Conservation (phyloP, 1,140 invertebrate genomes). For the Drosophila ohnishii region DNA sequence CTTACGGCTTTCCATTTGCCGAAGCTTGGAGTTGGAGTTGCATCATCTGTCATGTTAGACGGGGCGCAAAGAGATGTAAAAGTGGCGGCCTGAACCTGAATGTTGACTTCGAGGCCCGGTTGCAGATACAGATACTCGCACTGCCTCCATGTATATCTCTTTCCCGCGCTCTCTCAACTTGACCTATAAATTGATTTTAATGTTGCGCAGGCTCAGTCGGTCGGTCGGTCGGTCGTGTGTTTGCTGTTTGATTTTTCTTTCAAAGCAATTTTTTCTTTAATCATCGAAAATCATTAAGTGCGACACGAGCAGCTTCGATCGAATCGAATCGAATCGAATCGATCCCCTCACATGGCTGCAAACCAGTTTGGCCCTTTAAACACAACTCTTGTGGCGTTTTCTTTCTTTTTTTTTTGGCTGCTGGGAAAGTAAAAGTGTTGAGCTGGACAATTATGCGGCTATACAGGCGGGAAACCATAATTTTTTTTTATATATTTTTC, state of each 20-base stretch:
- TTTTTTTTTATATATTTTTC: conserved; percentile 27
- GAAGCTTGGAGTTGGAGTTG: conserved; percentile 54
- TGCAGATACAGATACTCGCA: conserved; percentile 40
- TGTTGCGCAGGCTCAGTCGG: conserved; percentile 73
- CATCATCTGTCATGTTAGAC: conserved; percentile 75
- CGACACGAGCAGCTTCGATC: conserved; percentile 52
- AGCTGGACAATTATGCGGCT: conserved; percentile 65
- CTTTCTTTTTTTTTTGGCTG: conserved; percentile 11
- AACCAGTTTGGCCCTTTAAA: conserved; percentile 65
- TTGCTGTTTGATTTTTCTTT: conserved; percentile 48
- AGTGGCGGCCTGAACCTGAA: conserved; percentile 72
- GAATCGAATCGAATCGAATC: conserved; percentile 34
- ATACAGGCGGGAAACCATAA: conserved; percentile 60
- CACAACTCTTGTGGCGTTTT: conserved; percentile 28
- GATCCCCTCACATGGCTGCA: conserved; percentile 32
- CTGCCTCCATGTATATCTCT: background rate
- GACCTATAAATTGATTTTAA: conserved; percentile 80
- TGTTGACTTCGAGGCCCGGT: conserved; percentile 52
- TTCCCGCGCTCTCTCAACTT: conserved; percentile 52
- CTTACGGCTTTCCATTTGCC: conserved; percentile 54
- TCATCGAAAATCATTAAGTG: conserved; percentile 66
- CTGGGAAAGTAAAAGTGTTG: conserved; percentile 75
- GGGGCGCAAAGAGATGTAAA: conserved; percentile 57
- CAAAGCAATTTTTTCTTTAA: conserved; percentile 57
- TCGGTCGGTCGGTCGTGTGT: conserved; percentile 16